These are phyloP conservation scores for fruit fly (Drosophila melanogaster) DNA, from an alignment of 1,140 invertebrate species.

Conservation along the genomic window DNA sequence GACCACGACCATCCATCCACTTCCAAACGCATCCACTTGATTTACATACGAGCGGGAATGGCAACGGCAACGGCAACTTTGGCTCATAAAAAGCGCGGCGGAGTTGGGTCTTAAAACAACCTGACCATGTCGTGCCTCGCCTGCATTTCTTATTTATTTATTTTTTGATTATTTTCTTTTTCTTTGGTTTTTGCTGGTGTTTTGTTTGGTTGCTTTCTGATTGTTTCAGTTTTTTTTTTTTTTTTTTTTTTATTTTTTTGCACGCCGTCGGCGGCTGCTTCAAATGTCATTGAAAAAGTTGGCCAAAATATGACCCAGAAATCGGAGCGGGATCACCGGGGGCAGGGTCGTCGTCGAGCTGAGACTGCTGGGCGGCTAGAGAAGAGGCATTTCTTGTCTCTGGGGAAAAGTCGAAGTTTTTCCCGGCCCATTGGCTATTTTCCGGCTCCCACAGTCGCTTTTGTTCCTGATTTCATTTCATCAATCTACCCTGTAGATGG, in stretches of 20 bases:
- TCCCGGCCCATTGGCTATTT: slow-evolving; percentile 5
- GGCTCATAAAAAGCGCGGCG: slow-evolving; percentile 61
- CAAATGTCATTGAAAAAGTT: slow-evolving; percentile 75
- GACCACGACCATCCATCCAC: too few species aligned
- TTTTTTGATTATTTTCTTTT: slow-evolving; percentile 10
- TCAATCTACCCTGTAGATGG: not conserved
- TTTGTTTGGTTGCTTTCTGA: not conserved
- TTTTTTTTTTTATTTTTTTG: slow-evolving; percentile 10
- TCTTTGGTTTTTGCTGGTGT: not conserved
- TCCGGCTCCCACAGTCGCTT: slow-evolving; percentile 55
- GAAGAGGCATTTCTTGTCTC: slow-evolving; percentile 38
- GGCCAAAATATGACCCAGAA: slow-evolving; percentile 77
- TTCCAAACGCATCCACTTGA: slow-evolving; percentile 60
- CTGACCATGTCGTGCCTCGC: slow-evolving; percentile 69
- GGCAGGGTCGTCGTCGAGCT: too few species aligned
- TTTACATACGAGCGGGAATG: slow-evolving; percentile 60
- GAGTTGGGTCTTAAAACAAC: slow-evolving; percentile 64
- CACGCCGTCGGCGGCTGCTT: slow-evolving; percentile 57
- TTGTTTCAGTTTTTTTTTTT: slow-evolving; percentile 10
- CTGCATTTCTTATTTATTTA: slow-evolving; percentile 51
- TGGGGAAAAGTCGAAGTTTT: slow-evolving; percentile 49
- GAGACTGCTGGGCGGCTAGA: slow-evolving; percentile 8
- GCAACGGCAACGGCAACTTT: slow-evolving; percentile 11
- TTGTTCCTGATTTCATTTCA: slow-evolving; percentile 9
- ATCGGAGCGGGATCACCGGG: slow-evolving; percentile 40